These are phyloP conservation scores for Prionailurus viverrinus DNA, from an alignment of 2,113 vertebrate genomes.

Conservation along the genomic window DNA sequence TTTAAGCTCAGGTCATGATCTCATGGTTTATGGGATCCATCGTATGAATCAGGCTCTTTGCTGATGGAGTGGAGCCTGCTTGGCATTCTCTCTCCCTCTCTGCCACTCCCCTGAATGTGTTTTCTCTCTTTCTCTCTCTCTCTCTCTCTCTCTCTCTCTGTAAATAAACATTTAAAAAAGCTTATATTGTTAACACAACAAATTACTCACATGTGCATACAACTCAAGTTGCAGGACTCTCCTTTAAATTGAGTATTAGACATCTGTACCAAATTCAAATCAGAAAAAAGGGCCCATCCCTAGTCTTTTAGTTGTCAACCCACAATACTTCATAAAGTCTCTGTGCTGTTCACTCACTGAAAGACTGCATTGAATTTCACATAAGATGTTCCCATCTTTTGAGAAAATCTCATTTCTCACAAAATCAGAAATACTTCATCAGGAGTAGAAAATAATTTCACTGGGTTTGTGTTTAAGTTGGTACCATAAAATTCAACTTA, in stretches of 20 bases:
- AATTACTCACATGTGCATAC: neutral
- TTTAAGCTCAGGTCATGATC: too few relatives aligned
- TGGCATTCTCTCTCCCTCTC: too few relatives aligned
- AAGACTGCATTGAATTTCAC: neutral
- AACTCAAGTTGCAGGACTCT: neutral
- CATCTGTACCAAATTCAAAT: neutral
- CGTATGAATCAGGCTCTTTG: too few relatives aligned
- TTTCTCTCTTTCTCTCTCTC: too few relatives aligned
- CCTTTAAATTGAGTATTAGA: neutral
- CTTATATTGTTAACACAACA: neutral
- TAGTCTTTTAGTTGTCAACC: neutral
- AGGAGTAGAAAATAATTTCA: constrained; percentile 46
- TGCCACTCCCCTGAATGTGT: too few relatives aligned
- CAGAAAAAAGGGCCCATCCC: neutral
- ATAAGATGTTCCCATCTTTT: neutral
- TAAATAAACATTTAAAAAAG: neutral
- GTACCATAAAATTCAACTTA: constrained; percentile 6
- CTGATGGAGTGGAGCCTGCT: too few relatives aligned
- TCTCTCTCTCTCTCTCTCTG: too few relatives aligned
- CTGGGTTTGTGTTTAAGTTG: neutral
- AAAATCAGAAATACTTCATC: constrained; percentile 7
- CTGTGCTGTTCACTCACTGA: neutral
- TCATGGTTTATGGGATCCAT: too few relatives aligned
- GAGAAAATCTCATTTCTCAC: neutral
- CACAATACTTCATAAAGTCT: neutral